Evolutionary conservation across 2,888 invertebrate genomes (phyloP), one percentile per base, ranked within the genome.

Genomic region (Loripinus fragilis): DNA sequence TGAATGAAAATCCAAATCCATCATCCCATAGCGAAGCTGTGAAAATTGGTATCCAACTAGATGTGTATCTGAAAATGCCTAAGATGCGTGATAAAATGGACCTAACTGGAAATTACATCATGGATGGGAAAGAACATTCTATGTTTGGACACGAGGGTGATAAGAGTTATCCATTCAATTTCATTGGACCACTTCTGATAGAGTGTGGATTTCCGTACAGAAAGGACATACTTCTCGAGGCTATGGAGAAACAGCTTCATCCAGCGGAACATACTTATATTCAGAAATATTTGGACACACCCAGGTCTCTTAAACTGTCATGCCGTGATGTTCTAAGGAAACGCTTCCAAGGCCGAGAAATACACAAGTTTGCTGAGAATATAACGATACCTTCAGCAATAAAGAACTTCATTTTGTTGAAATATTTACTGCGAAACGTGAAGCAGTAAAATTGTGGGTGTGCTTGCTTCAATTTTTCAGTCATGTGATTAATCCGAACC

Each of bases 341-440:
- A 25, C 42, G 10, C 20, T 64, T 30, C 64, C 60, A 52, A 30
- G 71, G 71, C 3, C 41, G 28, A 2, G 10, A 35, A n/a, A 60
- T 71, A 1, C 71, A 71, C 64, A 25, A 38, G n/a, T 60, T 60
- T 60, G 45, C 64, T 8, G 38, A 71, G 30, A 38, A 2, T 5
- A 28, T 42, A 25, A 52, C 42, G 5, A 71, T 71, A 23, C 71
- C 71, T 0, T 3, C n/a, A 30, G 25, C 33, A 15, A 55, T 71
- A 3, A 28, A 60, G n/a, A 45, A 71, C 30, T 71, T 64, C 45
- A 71, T 73, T 66, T 25, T 73, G 20, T 30, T 75, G 65, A 17
- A 20, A 71, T 23, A 15, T 28, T 60, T 60, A 60, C 33, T 60
- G 20, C 33, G 33, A 20, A 60, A 60, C 60, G 15, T 60, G 2